Evolutionary conservation across 2,113 vertebrate genomes (phyloP).

Genomic region (Merops nubicus): DNA sequence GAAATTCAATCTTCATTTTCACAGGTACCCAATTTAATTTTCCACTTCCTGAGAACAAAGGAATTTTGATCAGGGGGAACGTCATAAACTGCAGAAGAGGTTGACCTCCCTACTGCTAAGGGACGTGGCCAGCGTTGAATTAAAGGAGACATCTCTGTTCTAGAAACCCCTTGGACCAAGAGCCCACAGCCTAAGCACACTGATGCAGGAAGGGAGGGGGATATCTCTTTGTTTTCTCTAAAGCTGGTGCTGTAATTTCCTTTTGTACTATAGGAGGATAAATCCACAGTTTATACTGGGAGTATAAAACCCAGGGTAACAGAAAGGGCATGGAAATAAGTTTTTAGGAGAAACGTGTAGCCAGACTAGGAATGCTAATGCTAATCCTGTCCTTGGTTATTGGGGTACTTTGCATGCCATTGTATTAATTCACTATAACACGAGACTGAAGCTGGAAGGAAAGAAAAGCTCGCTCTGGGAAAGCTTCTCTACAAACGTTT

Average conservation of each 20-base stretch:
- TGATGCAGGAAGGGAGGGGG: not conserved
- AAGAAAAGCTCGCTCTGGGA: not conserved
- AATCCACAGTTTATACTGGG: not conserved
- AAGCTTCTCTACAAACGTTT: not conserved
- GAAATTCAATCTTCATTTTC: not conserved
- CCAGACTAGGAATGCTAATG: not conserved
- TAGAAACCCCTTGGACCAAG: not conserved
- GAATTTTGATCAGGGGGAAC: not conserved
- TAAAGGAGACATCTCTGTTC: not conserved
- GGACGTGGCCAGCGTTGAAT: not conserved
- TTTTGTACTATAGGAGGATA: not conserved
- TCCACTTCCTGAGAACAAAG: not conserved
- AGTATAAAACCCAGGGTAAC: not conserved
- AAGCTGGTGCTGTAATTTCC: not conserved
- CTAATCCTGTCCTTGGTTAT: accelerated
- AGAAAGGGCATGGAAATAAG: not conserved
- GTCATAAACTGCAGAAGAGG: not conserved
- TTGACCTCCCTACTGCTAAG: not conserved
- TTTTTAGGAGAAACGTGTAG: not conserved
- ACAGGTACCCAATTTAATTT: not conserved
- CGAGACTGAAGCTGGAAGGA: not conserved
- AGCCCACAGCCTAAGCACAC: not conserved
- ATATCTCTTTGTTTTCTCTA: not conserved
- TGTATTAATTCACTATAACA: not conserved
- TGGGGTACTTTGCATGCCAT: not conserved